Base-by-base conservation (phyloP, 2,797 vertebrate species). In the Neosalanx taihuensis region DNA sequence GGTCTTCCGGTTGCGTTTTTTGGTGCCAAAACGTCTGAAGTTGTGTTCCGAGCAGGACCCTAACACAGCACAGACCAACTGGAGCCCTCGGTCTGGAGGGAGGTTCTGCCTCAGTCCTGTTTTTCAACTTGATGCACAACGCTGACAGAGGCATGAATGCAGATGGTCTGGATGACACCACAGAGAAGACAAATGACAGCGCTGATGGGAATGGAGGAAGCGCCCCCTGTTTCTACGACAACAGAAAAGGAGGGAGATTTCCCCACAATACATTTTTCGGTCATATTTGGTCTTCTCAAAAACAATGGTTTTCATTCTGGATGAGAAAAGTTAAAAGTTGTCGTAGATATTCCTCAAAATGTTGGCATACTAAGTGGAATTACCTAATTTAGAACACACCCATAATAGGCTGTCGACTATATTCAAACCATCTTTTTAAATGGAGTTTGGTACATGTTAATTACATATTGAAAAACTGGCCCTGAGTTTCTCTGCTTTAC, bases 51-150 rank as follows among this genome's bases (percentile, higher is more conserved):
- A 0, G 56, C 64, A 26, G 64, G 60, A 69, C 79, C 83, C 64
- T 79, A 83, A 87, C 84, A 70, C 0, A 71, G 81, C 37, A 68
- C 82, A 85, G 83, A 79, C 75, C 1, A 63, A 76, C 79, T 58
- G 23, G 37, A 81, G 68, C 70, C 72, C 30, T 33, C 76, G 73
- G 79, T 83, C 85, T 79, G 67, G 56, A 73, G 18, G 0, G 3
- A 69, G 77, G 73, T 79, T 37, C 33, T 26, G 51, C 6, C 10
- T 7, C 12, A 20, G 76, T 56, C n/a, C 20, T 1, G 64, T 66
- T 73, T 76, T 63, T 72, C 67, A 69, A 6, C 41, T 7, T 46
- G 41, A 9, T 46, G 71, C 7, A 53, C 64, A 9, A 46, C 3
- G 23, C 1, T 74, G 76, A 77, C 69, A 72, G 72, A 74, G 46